Conservation (phyloP, 2,113 vertebrate genomes). For the Silurus glanis region DNA sequence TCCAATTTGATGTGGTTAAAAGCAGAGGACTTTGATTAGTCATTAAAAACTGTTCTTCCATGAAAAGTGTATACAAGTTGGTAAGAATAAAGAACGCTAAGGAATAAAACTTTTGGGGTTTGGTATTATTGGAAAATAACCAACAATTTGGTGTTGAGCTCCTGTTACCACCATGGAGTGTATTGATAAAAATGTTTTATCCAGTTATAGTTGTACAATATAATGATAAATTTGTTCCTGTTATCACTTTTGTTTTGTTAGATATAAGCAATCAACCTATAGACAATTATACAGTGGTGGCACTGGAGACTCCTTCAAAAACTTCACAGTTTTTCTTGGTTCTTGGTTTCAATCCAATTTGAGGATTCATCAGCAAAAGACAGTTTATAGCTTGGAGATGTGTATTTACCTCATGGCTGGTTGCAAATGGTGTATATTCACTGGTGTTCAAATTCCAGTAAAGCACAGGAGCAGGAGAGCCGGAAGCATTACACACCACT, state of each 20-base stretch:
- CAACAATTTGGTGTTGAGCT: no score
- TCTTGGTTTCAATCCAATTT: neutral
- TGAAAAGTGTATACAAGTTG: neutral
- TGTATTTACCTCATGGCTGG: conserved; percentile 81
- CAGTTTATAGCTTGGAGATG: neutral
- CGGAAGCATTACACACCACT: conserved; percentile 80
- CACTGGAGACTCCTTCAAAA: neutral
- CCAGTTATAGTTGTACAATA: neutral
- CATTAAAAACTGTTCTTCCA: no score
- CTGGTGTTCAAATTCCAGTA: conserved; percentile 82
- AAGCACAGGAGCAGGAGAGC: conserved; percentile 81
- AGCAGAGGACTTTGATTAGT: conserved; percentile 1
- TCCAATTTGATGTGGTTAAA: neutral
- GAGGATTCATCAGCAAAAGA: neutral
- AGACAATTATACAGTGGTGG: neutral
- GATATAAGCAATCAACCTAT: neutral
- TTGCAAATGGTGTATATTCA: conserved; percentile 68
- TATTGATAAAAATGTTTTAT: neutral
- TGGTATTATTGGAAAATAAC: neutral
- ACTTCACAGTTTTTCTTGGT: neutral
- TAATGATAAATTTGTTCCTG: neutral
- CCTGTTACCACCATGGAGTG: neutral
- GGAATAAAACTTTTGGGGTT: neutral
- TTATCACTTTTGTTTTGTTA: neutral
- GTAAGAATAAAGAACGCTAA: neutral